A percentile compares a stretch with the other conserved stretches of the same genome.
Conservation (phyloP, 2,797 vertebrate genomes). For the Macropus fuliginosus region DNA sequence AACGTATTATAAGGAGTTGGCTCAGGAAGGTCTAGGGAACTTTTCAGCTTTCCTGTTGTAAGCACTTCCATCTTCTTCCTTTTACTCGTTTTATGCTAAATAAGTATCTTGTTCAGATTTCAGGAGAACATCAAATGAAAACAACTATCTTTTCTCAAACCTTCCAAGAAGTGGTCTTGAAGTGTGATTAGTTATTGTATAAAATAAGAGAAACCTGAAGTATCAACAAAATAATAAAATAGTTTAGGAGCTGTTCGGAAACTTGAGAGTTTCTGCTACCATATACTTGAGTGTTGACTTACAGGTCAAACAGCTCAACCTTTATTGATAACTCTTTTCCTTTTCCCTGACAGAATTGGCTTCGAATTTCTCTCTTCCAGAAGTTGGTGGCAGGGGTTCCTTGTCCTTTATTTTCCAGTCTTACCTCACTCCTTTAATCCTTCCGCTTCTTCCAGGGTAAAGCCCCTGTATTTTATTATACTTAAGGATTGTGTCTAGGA, state of each 20-base stretch:
- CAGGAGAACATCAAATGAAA: neutral
- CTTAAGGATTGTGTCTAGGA: neutral
- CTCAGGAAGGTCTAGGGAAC: constrained; percentile 17
- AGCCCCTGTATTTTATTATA: neutral
- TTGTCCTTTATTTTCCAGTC: neutral
- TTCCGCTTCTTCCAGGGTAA: neutral
- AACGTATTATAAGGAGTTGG: neutral
- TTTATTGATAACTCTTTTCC: neutral
- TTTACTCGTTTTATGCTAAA: constrained; percentile 46
- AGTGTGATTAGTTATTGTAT: neutral
- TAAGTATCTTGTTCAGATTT: neutral
- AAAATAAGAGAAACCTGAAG: constrained; percentile 13
- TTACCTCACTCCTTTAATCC: neutral
- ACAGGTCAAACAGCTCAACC: neutral
- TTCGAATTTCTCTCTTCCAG: neutral
- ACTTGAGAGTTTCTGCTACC: neutral
- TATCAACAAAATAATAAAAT: neutral
- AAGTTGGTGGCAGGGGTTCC: neutral
- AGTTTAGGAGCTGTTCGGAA: neutral
- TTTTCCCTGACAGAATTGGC: neutral
- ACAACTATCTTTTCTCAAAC: neutral
- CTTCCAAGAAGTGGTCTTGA: constrained; percentile 11
- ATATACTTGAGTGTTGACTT: neutral
- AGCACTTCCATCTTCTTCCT: neutral
- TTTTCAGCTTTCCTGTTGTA: constrained; percentile 13